Conservation (phyloP, 2,113 vertebrate genomes). For the Platanista minor region DNA sequence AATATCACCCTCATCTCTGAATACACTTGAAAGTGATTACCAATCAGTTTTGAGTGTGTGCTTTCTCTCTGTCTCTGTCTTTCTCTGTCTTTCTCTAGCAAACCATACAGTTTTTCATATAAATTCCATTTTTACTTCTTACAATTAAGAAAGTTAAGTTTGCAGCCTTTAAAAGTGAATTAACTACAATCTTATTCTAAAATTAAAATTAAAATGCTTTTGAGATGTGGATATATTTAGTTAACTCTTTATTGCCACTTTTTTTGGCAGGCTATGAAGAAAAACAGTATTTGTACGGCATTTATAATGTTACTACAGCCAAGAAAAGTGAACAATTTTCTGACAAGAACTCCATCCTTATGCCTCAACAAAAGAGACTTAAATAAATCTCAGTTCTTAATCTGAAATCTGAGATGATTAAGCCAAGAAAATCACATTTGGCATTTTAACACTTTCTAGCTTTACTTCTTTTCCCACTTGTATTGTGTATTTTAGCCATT, state of each 20-base stretch:
- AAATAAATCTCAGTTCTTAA: conserved; percentile 61
- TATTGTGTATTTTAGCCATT: not conserved
- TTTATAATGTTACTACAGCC: conserved; percentile 65
- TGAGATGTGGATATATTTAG: conserved; percentile 66
- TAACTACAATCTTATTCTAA: conserved; percentile 60
- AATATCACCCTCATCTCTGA: not conserved
- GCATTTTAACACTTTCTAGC: conserved; percentile 42
- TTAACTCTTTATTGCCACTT: conserved; percentile 69
- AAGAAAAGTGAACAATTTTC: conserved; percentile 72
- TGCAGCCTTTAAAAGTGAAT: conserved; percentile 66
- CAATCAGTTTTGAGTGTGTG: not conserved
- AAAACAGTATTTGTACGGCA: conserved; percentile 59
- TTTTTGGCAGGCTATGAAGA: conserved; percentile 64
- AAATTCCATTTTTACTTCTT: conserved; percentile 66
- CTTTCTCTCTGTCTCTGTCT: not conserved
- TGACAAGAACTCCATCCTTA: conserved; percentile 62
- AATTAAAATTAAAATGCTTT: conserved; percentile 67
- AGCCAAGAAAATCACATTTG: conserved; percentile 57
- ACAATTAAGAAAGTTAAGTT: conserved; percentile 69
- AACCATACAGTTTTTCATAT: conserved; percentile 29
- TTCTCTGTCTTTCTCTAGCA: not conserved
- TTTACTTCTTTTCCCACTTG: not conserved
- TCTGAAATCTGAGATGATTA: conserved; percentile 68
- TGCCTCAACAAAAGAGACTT: conserved; percentile 67
- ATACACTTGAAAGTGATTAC: not conserved